phyloP scores from a whole-genome alignment of 1,140 invertebrate species.

The Parapsyche elsis region DNA sequence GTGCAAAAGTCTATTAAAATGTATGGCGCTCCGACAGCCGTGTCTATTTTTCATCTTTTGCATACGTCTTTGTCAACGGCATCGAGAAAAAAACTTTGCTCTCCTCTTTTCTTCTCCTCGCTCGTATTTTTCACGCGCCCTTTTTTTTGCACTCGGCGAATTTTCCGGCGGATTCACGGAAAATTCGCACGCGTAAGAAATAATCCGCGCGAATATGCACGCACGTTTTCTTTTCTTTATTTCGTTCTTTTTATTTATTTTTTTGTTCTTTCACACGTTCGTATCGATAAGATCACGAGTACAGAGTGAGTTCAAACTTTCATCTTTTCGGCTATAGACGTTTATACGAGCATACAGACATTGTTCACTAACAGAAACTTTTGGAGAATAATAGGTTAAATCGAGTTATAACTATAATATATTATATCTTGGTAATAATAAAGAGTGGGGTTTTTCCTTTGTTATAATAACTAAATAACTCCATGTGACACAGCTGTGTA shows the following conservation, averaged over 20 bases:
- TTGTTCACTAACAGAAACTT: too few relatives aligned
- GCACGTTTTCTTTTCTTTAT: constrained; percentile 5
- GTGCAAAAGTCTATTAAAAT: constrained; percentile 49
- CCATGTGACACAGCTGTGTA: too few relatives aligned
- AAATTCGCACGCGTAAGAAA: constrained; percentile 8
- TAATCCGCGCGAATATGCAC: constrained; percentile 8
- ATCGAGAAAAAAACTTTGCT: constrained; percentile 44
- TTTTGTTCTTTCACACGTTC: constrained; percentile 2
- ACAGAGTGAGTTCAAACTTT: too few relatives aligned
- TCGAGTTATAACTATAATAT: too few relatives aligned
- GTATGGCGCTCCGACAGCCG: constrained; percentile 47
- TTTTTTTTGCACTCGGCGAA: neutral
- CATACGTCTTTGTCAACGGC: constrained; percentile 52
- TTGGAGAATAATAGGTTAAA: too few relatives aligned
- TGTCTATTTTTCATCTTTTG: constrained; percentile 53
- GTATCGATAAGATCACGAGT: neutral
- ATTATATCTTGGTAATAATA: too few relatives aligned
- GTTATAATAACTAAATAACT: too few relatives aligned
- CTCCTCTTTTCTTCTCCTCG: constrained; percentile 28
- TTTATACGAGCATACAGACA: neutral
- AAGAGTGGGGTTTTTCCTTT: too few relatives aligned
- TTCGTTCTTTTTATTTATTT: neutral
- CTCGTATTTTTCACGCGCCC: neutral
- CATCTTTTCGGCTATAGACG: neutral
- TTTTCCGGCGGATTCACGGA: constrained; percentile 5